These are phyloP conservation scores for Macrosiphum euphorbiae DNA, from an alignment of 2,888 invertebrate species.

Conservation along the genomic window DNA sequence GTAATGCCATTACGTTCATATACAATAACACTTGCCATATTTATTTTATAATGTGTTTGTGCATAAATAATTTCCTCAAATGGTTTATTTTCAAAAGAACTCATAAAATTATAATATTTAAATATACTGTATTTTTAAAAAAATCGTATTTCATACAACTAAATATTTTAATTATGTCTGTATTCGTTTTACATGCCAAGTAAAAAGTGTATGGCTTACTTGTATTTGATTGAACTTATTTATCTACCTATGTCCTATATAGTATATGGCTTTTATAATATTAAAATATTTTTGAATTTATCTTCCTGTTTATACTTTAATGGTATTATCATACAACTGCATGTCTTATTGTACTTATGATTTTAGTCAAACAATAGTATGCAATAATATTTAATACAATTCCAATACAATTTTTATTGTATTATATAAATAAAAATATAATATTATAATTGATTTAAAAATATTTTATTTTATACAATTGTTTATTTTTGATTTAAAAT, in stretches of 20 bases:
- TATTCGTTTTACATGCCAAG: neutral
- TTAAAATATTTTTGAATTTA: neutral
- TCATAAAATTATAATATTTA: neutral
- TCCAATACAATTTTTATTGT: neutral
- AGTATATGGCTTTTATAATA: neutral
- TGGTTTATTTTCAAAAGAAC: neutral
- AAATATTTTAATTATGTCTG: neutral
- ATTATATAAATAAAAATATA: no score
- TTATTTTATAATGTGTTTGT: neutral
- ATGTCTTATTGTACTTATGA: neutral
- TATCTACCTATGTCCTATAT: neutral
- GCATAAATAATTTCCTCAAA: neutral
- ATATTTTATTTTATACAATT: neutral
- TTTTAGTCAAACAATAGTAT: neutral
- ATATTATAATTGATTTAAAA: no score
- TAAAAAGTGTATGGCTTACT: neutral
- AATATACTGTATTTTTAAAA: neutral
- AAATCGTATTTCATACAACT: neutral
- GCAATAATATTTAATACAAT: neutral
- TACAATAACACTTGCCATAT: neutral
- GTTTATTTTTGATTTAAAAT: neutral
- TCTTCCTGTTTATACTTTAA: neutral
- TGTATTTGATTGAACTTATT: neutral
- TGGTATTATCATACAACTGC: neutral
- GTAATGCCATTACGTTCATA: neutral